Conservation (phyloP, 2,888 invertebrate species). For the Sesamia inferens region DNA sequence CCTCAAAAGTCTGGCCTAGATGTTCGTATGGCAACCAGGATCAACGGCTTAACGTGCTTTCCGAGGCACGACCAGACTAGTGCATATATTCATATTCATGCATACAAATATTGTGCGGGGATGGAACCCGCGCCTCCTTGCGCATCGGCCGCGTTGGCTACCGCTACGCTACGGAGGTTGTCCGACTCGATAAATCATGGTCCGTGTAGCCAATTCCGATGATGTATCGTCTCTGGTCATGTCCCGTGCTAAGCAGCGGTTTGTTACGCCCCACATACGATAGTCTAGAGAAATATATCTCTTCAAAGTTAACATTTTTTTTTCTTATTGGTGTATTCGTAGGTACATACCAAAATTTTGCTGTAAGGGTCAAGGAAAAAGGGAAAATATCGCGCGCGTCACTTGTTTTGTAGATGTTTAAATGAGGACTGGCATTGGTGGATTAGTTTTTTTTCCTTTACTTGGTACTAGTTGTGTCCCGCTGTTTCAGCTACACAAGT, state of each 20-base stretch:
- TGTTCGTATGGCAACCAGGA: no score
- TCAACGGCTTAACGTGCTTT: no score
- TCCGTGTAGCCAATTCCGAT: conserved; percentile 61
- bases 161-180: no score
- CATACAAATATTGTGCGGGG: no score
- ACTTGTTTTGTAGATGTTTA: background rate
- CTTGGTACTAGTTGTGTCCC: no score
- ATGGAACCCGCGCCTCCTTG: no score
- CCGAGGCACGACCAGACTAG: no score
- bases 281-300: conserved; percentile 43
- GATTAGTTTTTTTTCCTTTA: background rate
- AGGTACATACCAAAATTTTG: background rate
- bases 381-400: background rate
- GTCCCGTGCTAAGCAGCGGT: conserved; percentile 62
- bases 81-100: no score
- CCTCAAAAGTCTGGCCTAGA: no score
- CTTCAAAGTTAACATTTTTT: conserved; percentile 24
- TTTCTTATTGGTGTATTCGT: background rate
- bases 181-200: conserved; percentile 24
- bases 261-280: conserved; percentile 52
- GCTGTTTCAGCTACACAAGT: no score
- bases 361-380: background rate
- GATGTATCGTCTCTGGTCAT: conserved; percentile 57
- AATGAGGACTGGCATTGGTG: background rate
- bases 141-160: no score